These are phyloP conservation scores for Microctonus aethiopoides DNA, from an alignment of 2,888 invertebrate species.

Conservation along the genomic window DNA sequence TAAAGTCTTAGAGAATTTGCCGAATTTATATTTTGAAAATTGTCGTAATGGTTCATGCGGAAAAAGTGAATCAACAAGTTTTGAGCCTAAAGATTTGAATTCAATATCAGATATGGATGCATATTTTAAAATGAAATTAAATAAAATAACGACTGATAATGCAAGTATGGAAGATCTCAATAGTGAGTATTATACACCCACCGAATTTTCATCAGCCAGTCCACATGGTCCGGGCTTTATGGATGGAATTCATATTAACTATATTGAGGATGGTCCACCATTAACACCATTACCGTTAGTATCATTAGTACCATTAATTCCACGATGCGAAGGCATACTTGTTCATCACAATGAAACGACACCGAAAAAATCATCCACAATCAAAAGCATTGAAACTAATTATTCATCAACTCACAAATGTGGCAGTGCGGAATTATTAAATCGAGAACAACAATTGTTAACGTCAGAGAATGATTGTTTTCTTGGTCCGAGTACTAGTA, in stretches of 20 bases:
- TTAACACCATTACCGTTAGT: constrained; percentile 59
- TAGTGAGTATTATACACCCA: constrained; percentile 83
- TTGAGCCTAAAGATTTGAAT: constrained; percentile 72
- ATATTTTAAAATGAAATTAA: constrained; percentile 77
- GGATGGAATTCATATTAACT: constrained; percentile 76
- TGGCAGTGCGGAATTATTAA: constrained; percentile 69
- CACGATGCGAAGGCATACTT: neutral
- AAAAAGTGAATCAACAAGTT: constrained; percentile 79
- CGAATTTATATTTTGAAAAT: constrained; percentile 91
- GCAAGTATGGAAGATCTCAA: constrained; percentile 70
- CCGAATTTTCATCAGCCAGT: constrained; percentile 73
- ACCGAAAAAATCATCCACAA: constrained; percentile 47
- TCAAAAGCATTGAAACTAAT: constrained; percentile 48
- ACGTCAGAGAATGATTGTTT: constrained; percentile 54
- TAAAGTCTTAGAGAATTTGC: constrained; percentile 92
- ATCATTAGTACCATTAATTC: constrained; percentile 43
- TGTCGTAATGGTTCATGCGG: constrained; percentile 88
- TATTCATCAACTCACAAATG: constrained; percentile 69
- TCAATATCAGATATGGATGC: constrained; percentile 69
- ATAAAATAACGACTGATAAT: constrained; percentile 71
- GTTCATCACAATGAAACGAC: constrained; percentile 40
- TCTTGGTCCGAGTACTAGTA: constrained; percentile 58
- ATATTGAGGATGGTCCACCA: constrained; percentile 70
- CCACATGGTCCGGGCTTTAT: constrained; percentile 58
- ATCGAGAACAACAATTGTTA: constrained; percentile 51